These are phyloP conservation scores for Parapristionchus giblindavisi DNA, from an alignment of 2,888 invertebrate genomes.

Conservation along the genomic window DNA sequence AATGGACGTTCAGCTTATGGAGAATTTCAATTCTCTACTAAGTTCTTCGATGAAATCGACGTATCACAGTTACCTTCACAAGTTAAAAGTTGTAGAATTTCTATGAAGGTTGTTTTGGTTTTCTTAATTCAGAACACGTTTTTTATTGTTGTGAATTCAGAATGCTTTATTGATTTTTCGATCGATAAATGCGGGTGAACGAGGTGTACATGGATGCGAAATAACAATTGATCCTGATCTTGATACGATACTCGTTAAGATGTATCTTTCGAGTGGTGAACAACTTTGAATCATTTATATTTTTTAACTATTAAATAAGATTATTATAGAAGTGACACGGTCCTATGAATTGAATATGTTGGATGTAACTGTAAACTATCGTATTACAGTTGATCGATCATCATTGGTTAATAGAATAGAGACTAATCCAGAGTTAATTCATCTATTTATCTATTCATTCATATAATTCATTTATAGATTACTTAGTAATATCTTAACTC, in stretches of 20 bases:
- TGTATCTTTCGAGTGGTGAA: neutral
- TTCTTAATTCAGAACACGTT: neutral
- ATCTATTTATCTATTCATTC: neutral
- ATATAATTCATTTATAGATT: neutral
- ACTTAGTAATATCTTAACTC: neutral
- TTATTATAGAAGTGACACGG: constrained; percentile 12
- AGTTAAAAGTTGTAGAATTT: constrained; percentile 11
- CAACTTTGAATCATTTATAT: neutral
- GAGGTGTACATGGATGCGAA: constrained; percentile 13
- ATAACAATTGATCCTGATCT: constrained; percentile 18
- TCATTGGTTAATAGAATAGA: constrained; percentile 1
- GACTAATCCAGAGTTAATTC: constrained; percentile 12
- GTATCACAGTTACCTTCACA: neutral
- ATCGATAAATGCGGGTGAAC: constrained; percentile 2
- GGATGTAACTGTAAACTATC: neutral
- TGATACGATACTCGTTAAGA: constrained; percentile 20
- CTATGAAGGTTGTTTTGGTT: constrained; percentile 18
- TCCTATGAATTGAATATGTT: constrained; percentile 17
- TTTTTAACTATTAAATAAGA: neutral
- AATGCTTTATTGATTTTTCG: constrained; percentile 22
- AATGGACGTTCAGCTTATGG: constrained; percentile 10
- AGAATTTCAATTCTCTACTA: constrained; percentile 13
- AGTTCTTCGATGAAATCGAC: constrained; percentile 21
- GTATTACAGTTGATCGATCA: neutral
- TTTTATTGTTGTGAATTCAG: neutral